Conservation (phyloP, 2,797 vertebrate species). For the Buceros bicornis region DNA sequence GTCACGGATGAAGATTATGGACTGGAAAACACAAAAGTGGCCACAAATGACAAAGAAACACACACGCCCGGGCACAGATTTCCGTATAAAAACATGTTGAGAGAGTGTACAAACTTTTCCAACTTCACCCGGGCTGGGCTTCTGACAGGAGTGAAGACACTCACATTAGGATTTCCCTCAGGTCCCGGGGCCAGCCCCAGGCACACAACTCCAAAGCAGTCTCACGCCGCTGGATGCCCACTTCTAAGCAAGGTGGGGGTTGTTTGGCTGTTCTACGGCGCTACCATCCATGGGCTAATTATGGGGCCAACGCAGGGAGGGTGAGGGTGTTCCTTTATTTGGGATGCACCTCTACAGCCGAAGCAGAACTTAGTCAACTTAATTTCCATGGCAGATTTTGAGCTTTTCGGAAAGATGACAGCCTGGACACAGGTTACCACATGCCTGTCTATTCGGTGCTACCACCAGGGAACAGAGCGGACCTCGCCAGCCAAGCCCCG, state of each 20-base stretch:
- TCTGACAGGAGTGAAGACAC: not conserved
- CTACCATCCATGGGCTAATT: not conserved
- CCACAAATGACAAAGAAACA: not conserved
- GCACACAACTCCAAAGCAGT: not conserved
- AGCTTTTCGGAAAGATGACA: not conserved
- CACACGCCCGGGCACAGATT: rapidly evolving
- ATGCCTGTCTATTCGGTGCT: not conserved
- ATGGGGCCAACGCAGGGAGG: not conserved
- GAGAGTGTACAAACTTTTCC: not conserved
- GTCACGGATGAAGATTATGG: conserved; percentile 92
- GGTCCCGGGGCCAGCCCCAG: rapidly evolving
- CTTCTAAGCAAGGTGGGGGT: not conserved
- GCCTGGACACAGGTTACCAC: not conserved
- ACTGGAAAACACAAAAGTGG: conserved; percentile 80
- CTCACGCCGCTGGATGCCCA: too few species aligned
- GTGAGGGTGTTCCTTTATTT: not conserved
- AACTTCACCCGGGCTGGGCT: not conserved
- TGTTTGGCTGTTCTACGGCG: not conserved
- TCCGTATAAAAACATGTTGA: not conserved
- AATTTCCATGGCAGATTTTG: not conserved
- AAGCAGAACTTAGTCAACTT: not conserved
- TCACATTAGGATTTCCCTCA: not conserved
- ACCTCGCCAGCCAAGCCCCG: not conserved
- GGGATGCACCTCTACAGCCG: not conserved
- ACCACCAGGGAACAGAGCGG: rapidly evolving